Evolutionary conservation across 2,113 vertebrate species (phyloP).

Genomic region (Columba livia): DNA sequence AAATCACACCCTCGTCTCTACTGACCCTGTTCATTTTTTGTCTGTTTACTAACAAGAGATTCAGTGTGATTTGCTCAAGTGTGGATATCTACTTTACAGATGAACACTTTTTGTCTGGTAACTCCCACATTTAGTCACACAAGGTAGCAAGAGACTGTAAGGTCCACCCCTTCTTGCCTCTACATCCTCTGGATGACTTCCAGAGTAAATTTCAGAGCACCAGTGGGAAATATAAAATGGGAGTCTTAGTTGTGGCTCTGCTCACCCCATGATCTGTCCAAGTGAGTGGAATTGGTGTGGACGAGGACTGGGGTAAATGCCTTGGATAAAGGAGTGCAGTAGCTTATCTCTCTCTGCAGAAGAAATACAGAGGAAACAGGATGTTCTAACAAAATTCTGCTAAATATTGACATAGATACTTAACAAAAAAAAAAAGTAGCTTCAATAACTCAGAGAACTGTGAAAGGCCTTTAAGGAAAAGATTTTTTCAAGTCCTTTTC

Average conservation of each 20-base stretch:
- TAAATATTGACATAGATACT: constrained; percentile 19
- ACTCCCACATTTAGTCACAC: background rate
- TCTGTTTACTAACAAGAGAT: background rate
- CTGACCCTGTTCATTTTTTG: background rate
- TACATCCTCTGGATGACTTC: background rate
- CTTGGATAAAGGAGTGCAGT: background rate
- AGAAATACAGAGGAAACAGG: constrained; percentile 13
- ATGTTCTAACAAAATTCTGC: constrained; percentile 25
- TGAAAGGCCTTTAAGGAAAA: background rate
- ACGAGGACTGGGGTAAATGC: background rate
- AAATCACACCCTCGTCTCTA: background rate
- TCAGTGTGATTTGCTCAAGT: background rate
- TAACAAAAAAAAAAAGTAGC: background rate
- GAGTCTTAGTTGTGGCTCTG: background rate
- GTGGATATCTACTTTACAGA: background rate
- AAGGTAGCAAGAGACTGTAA: background rate
- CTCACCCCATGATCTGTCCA: background rate
- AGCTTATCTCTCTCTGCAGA: constrained; percentile 31
- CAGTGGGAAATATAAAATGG: background rate
- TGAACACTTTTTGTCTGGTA: background rate
- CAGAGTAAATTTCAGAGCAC: background rate
- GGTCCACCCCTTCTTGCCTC: background rate
- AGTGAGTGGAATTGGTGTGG: background rate
- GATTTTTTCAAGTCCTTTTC: background rate
- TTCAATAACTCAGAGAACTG: background rate